Evolutionary conservation across 2,113 vertebrate species (phyloP), one percentile per base, ranked within the genome.

Genomic region (Thermophis baileyi): DNA sequence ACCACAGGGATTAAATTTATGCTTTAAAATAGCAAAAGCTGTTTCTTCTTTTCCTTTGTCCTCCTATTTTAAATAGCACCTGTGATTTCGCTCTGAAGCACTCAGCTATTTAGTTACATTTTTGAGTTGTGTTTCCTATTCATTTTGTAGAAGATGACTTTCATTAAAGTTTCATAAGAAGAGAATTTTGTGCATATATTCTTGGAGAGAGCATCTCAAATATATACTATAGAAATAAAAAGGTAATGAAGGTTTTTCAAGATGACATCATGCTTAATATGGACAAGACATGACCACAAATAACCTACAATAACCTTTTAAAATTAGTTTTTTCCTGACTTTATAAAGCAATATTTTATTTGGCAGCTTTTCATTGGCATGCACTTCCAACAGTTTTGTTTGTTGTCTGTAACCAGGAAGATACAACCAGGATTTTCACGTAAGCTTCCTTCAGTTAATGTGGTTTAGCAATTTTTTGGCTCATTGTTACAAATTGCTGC

Each of bases 391-490:
- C 95, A 96, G 97, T 96, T 98, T 97, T 98, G 97, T 98, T 98
- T 98, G 98, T 98, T 98, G 98, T 98, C 97, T 97, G 98, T 98
- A 98, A 98, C 98, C 98, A 98, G 98, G 98, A 98, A 98, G 98
- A 98, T 92, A 97, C 97, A 96, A 97, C 96, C 97, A 97, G 96
- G 97, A 97, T 98, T 98, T 98, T 98, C 97, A 97, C 97, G 97
- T 97, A 98, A 97, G 97, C 97, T 98, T 98, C 97, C 98, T 96
- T 97, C 96, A 96, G 95, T 50, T 81, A 93, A 96, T 96, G 97
- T 96, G 97, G 97, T 97, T 98, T 97, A 97, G 96, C 97, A 98
- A 97, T 97, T 98, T 98, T 98, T 96, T 97, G 96, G 94, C 94
- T 97, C 97, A 97, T 97, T 97, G 96, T 98, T 97, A 97, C 95